Conservation (phyloP, 2,797 vertebrate genomes). For the Acanthopagrus latus region DNA sequence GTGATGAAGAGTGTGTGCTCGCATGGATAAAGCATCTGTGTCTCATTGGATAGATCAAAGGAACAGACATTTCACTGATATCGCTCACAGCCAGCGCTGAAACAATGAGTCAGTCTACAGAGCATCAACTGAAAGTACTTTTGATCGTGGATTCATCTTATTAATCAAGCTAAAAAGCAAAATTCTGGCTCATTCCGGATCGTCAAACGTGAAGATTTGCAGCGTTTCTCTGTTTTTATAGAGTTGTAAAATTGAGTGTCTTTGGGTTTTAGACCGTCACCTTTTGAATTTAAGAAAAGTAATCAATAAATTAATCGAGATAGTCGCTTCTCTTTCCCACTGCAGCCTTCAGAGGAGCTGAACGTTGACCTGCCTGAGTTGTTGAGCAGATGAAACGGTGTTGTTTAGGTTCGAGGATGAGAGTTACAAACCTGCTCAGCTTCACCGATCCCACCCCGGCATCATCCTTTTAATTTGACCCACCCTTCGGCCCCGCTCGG, state of each 20-base stretch:
- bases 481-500: slow-evolving; percentile 58
- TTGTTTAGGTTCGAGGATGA: slow-evolving; percentile 48
- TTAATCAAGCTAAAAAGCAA: neutral
- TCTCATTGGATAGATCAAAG: slow-evolving; percentile 27
- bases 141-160: neutral
- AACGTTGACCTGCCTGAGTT: slow-evolving; percentile 51
- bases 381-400: slow-evolving; percentile 54
- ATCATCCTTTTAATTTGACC: slow-evolving; percentile 78
- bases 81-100: neutral
- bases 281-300: neutral
- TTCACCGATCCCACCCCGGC: slow-evolving; percentile 70
- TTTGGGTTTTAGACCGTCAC: neutral
- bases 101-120: neutral
- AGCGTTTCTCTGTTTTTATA: neutral
- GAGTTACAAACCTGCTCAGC: slow-evolving; percentile 68
- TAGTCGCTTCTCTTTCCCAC: neutral
- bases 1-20: slow-evolving; percentile 23
- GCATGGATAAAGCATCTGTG: slow-evolving; percentile 33
- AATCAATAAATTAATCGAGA: neutral
- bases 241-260: neutral
- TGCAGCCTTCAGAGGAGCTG: slow-evolving; percentile 33
- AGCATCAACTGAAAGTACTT: neutral
- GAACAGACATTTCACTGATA: neutral
- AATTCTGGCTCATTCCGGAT: neutral
- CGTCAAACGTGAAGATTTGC: slow-evolving; percentile 2